Base-by-base conservation (phyloP, 2,113 vertebrate species). In the Microtus oregoni region DNA sequence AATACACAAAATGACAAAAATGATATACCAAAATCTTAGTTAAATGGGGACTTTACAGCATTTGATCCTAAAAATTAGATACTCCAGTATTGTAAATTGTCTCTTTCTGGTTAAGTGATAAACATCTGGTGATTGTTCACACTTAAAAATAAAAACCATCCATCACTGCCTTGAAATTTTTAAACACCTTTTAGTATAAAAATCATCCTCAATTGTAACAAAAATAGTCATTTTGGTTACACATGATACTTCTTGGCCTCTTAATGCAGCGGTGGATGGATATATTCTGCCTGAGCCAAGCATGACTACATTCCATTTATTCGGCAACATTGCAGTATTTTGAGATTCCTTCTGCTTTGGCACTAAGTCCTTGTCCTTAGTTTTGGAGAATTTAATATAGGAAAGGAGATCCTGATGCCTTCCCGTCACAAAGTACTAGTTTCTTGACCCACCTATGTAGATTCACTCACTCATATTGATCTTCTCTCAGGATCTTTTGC, bases 391-490 rank as follows among this genome's bases (percentile, higher is more conserved):
- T 5, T 38, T 92, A 14, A 68, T 17, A 73, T 61, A n/a, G 35
- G n/a, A 77, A 20, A 94, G 11, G n/a, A 41, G 72, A 52, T 38
- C 9, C 8, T 26, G 19, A 52, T 75, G 75, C 47, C 28, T 94
- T 92, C 70, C 81, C 12, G 0, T 88, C 35, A 7, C 3, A 63
- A 30, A 81, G 19, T 19, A 52, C 61, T 92, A 52, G 38, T 67
- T 85, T 88, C 41, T 70, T 52, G 87, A 35, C 61, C 50, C 81
- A 41, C 65, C 90, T 70, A 28, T 19, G 58, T 67, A 85, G 92
- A 70, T 81, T 20, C 63, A 86, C 81, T 89, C 79, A 86, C 77
- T 87, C 85, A 28, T 63, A 78, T 5, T 79, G 70, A 88, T 86
- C 50, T 52, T 67, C 76, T 67, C 55, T 19, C 32, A 76, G 3